phyloP scores from a whole-genome alignment of 1,140 invertebrate species.

The Daktulosphaira vitifoliae region DNA sequence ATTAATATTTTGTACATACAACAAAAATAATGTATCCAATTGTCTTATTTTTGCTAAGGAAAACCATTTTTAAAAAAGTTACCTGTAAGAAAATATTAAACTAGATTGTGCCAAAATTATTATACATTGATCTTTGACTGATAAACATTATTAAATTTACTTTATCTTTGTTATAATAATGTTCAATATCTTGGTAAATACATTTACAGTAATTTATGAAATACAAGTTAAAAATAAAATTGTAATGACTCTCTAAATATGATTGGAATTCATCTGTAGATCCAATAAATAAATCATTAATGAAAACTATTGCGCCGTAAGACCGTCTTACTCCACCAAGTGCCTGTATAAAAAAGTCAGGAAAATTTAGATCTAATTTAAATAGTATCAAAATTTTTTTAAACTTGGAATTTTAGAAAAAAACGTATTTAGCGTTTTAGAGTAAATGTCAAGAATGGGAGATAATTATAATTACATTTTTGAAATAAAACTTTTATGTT shows the following conservation, averaged over 20 bases:
- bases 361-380: no score
- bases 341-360: no score
- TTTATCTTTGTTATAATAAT: conserved; percentile 4
- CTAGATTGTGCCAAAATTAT: no score
- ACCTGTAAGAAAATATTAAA: not conserved
- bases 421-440: no score
- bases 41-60: not conserved
- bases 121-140: no score
- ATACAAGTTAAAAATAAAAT: not conserved
- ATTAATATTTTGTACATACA: conserved; percentile 9
- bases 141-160: not conserved
- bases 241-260: not conserved
- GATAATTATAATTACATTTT: no score
- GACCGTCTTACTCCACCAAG: not conserved
- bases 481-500: no score
- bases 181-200: not conserved
- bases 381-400: no score
- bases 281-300: conserved; percentile 10
- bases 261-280: not conserved
- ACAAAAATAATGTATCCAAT: not conserved
- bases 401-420: no score
- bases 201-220: not conserved
- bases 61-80: conserved; percentile 14
- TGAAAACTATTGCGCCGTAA: not conserved
- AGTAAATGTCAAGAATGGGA: no score